Base-by-base conservation (phyloP, 2,888 invertebrate species). In the Halocaridina rubra region DNA sequence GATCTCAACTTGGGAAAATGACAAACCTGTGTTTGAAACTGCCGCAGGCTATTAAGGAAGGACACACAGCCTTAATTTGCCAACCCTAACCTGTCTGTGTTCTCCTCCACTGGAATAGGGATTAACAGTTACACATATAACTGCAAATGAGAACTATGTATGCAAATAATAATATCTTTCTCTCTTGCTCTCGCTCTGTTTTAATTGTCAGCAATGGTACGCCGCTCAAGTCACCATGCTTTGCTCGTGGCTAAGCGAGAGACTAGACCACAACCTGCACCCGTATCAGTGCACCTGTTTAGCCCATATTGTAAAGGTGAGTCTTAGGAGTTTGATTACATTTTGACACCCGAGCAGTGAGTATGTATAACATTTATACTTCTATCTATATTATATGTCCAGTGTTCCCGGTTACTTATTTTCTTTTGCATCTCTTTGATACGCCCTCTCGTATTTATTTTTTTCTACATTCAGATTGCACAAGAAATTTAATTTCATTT, bases 241-340 rank as follows among this genome's bases (percentile, higher is more conserved):
- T 89, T 97, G 96, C 92, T 96, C 94, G 89, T 99, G 99, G 99
- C 92, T 99, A 86, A 94, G 94, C 1, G 99, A 98, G 90, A 93
- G 99, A 89, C 92, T 96, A 89, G 97, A 97, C 91, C 97, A 98
- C 89, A 96, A 97, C 76, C 93, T 99, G 88, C 98, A 99, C 91
- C 95, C 97, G 88, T 98, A 98, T 91, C 99, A 99, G 92, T 97
- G 98, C 90, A 97, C 98, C 89, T 99, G 98, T 91, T 94, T 99
- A 90, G 96, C 97, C 90, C 97, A 97, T 91, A 96, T 99, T 90
- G 94, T 97, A 88, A 98, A 97, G 94, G 97, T 97, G 90, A 89
- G 90, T 81, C 29, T 13, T 59, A 76, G 59, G 16, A 57, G 30
- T 39, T n/a, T 30, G 29, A 7, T 13, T 59, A 29, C 32, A 22